Conservation (phyloP, 2,888 invertebrate species). For the Eledone cirrhosa region DNA sequence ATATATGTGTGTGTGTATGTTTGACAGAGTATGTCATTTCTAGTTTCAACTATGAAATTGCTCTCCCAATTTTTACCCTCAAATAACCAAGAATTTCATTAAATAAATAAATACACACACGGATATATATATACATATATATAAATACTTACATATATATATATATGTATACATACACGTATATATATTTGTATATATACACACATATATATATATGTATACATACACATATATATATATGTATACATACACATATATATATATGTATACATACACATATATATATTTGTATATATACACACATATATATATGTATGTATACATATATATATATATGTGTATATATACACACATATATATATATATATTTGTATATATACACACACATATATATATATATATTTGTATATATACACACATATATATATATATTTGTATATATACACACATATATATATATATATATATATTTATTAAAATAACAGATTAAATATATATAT, state of each 20-base stretch:
- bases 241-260: neutral
- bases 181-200: neutral
- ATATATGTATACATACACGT: neutral
- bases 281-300: neutral
- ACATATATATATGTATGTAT: neutral
- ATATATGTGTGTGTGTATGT: no score
- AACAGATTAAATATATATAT: no score
- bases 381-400: neutral
- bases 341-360: neutral
- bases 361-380: neutral
- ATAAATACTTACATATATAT: no score
- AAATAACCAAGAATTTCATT: no score
- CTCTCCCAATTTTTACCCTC: no score
- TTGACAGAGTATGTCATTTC: no score
- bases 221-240: neutral
- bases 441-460: slow-evolving; percentile 16
- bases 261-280: neutral
- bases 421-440: neutral
- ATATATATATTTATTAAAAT: neutral
- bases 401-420: neutral
- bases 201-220: neutral
- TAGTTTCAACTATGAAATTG: no score
- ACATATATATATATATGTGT: neutral
- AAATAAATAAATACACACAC: no score
- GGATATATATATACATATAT: no score